These are phyloP conservation scores for Stegodyphus dumicola DNA, from an alignment of 1,140 invertebrate genomes.

Conservation along the genomic window DNA sequence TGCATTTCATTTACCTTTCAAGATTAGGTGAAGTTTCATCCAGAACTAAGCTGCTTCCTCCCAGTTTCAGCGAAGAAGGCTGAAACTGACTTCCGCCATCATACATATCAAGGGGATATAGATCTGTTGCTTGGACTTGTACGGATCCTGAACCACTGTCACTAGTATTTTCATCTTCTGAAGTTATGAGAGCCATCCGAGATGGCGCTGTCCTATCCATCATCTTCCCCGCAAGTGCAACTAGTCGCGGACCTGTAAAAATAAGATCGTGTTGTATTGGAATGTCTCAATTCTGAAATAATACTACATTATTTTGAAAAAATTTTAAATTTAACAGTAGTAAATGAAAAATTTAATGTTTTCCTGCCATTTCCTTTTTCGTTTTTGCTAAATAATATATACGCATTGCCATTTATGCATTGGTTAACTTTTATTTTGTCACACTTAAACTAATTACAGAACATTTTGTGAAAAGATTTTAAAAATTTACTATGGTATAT, in stretches of 20 bases:
- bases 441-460: too few relatives aligned
- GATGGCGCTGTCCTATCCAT: conserved; percentile 2
- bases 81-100: conserved; percentile 61
- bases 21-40: conserved; percentile 15
- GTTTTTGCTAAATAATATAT: too few relatives aligned
- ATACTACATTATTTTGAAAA: too few relatives aligned
- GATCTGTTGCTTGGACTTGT: conserved; percentile 62
- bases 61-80: conserved; percentile 28
- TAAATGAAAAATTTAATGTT: too few relatives aligned
- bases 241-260: conserved; percentile 19
- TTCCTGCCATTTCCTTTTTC: too few relatives aligned
- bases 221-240: background rate
- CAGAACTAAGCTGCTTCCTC: conserved; percentile 17
- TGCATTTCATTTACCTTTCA: background rate
- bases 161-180: conserved; percentile 28
- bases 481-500: too few relatives aligned
- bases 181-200: conserved; percentile 41
- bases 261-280: background rate
- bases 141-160: conserved; percentile 40
- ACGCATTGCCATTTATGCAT: too few relatives aligned
- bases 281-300: too few relatives aligned
- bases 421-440: too few relatives aligned
- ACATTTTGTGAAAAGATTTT: too few relatives aligned
- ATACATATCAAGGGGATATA: conserved; percentile 64
- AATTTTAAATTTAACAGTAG: too few relatives aligned